Percentiles rank a stretch among this genome's conserved stretches.
Conservation (phyloP, 2,888 invertebrate genomes). For the Blera fallax region DNA sequence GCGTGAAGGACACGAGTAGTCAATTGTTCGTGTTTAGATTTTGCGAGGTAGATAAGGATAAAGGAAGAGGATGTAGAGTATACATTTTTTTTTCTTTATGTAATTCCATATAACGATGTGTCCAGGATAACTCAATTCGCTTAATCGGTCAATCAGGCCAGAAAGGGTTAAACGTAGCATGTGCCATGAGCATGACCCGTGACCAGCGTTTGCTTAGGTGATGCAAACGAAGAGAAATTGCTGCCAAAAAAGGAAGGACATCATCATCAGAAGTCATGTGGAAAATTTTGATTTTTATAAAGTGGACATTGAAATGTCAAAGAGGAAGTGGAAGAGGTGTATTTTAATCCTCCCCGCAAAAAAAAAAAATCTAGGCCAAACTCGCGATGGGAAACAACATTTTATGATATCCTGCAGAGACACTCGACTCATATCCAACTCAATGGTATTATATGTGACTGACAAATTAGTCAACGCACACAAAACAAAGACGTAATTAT, state of each 20-base stretch:
- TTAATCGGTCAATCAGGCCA: slow-evolving; percentile 59
- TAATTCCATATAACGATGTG: slow-evolving; percentile 51
- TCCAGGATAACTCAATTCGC: slow-evolving; percentile 59
- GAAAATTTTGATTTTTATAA: background rate
- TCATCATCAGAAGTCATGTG: background rate
- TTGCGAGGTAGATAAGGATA: slow-evolving; percentile 30
- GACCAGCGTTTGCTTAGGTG: slow-evolving; percentile 1
- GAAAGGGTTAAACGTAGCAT: slow-evolving; percentile 46
- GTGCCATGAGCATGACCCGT: slow-evolving; percentile 24
- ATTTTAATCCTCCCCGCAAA: background rate
- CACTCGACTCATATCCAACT: slow-evolving; percentile 6
- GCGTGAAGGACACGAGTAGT: slow-evolving; percentile 53
- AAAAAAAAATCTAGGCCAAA: slow-evolving; percentile 23
- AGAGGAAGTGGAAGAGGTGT: background rate
- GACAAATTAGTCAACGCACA: slow-evolving; percentile 52
- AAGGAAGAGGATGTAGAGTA: slow-evolving; percentile 1
- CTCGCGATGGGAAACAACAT: background rate
- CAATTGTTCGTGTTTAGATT: slow-evolving; percentile 54
- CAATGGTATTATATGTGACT: slow-evolving; percentile 28
- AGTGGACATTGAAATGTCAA: background rate
- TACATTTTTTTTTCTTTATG: slow-evolving; percentile 8
- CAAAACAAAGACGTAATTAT: slow-evolving; percentile 30
- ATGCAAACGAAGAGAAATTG: slow-evolving; percentile 28
- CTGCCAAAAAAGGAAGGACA: slow-evolving; percentile 2
- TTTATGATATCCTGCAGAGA: slow-evolving; percentile 22